Percentiles rank a stretch among this genome's conserved stretches.
Evolutionary conservation across 2,113 vertebrate genomes (phyloP).

Genomic region (Ellobius talpinus): DNA sequence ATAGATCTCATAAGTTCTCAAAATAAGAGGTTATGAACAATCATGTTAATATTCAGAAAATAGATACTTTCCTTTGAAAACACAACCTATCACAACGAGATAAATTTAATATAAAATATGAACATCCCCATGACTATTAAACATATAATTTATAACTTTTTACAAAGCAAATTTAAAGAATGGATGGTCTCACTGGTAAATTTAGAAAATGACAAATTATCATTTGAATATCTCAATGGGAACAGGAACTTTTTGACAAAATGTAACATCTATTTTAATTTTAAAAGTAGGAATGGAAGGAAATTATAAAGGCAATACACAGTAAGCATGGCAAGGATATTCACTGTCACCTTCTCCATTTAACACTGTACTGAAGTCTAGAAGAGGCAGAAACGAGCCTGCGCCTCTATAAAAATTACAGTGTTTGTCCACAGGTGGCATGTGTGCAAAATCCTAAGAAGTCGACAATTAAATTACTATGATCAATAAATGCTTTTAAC

Average conservation of each 20-base stretch:
- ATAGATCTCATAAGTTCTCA: not conserved
- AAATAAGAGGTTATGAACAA: not conserved
- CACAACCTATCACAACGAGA: not conserved
- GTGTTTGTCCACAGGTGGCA: not conserved
- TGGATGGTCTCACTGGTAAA: not conserved
- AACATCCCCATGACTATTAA: not conserved
- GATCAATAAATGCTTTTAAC: not conserved
- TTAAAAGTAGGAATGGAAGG: slow-evolving; percentile 24
- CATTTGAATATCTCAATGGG: slow-evolving; percentile 3
- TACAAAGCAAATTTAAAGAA: slow-evolving; percentile 23
- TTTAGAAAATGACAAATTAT: not conserved
- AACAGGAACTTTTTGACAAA: slow-evolving; percentile 32
- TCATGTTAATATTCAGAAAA: not conserved
- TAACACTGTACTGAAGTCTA: not conserved
- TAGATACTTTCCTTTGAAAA: not conserved
- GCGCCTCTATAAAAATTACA: not conserved
- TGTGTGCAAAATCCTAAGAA: slow-evolving; percentile 3
- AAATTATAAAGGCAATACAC: not conserved
- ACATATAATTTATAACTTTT: not conserved
- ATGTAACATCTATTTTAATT: slow-evolving; percentile 17
- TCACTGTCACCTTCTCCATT: not conserved
- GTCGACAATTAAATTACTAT: not conserved
- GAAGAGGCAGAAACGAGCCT: not conserved
- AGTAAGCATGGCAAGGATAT: not conserved
- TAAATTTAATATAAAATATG: not conserved